Conservation (phyloP, 2,888 invertebrate genomes). For the Tromatobia lineatoria region DNA sequence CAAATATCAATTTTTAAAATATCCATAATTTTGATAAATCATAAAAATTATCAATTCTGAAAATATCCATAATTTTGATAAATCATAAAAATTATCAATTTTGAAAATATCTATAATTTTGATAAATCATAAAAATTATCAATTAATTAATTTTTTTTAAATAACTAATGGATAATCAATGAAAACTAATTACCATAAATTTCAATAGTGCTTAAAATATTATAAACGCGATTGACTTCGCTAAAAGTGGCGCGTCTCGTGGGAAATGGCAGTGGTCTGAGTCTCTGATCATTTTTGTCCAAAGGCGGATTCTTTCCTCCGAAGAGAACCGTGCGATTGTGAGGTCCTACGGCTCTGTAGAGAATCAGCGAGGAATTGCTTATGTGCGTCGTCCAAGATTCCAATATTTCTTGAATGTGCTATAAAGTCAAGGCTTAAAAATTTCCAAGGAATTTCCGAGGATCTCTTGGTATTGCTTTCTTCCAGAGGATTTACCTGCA, state of each 20-base stretch:
- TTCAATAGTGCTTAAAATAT: constrained; percentile 89
- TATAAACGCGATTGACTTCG: constrained; percentile 92
- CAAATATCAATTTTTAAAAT: no score
- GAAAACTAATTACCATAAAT: constrained; percentile 91
- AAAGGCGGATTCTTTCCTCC: constrained; percentile 91
- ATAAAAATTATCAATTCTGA: no score
- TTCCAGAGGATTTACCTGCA: constrained; percentile 87
- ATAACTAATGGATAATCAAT: no score
- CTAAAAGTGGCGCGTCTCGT: constrained; percentile 93
- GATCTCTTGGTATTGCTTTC: neutral
- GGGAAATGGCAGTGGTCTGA: constrained; percentile 92
- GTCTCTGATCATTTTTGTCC: constrained; percentile 88
- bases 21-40: no score
- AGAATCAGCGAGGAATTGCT: constrained; percentile 90
- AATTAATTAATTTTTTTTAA: no score
- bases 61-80: no score
- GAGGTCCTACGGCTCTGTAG: constrained; percentile 91
- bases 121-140: no score
- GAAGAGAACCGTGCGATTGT: constrained; percentile 91
- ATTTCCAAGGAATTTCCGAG: neutral
- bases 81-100: no score
- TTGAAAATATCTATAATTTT: neutral
- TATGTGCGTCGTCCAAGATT: constrained; percentile 90
- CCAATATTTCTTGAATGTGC: constrained; percentile 92
- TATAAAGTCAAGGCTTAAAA: constrained; percentile 83